Base-by-base conservation (phyloP, 1,140 invertebrate genomes). In the Mycetomoellerius zeteki region DNA sequence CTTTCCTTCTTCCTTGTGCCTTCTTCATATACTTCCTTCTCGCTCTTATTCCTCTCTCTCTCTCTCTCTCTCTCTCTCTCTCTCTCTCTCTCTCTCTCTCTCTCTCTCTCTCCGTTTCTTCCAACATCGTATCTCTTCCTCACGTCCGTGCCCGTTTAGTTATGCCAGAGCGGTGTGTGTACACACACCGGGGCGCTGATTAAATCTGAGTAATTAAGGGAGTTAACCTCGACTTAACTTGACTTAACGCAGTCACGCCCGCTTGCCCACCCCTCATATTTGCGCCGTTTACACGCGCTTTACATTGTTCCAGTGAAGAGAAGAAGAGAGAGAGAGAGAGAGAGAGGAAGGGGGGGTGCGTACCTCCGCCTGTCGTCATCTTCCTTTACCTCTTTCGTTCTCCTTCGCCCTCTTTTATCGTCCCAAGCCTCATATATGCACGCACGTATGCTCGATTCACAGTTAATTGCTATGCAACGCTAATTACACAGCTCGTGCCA, bases 201-300 rank as follows among this genome's bases (percentile, higher is more conserved):
- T 94, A 94, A 94, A 94, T 94, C 94, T 94, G 93, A 94, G 93
- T 95, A 95, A 95, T 95, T 95, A 95, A 95, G 94, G 94, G 93
- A 95, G 94, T 95, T 94, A 95, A 95, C 94, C 94, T 95, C 93
- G 93, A 93, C 93, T 95, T 94, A 95, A 94, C 94, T 95, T 94
- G 94, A 95, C 94, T 94, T 95, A 95, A 94, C 94, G 93, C 94
- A 94, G 94, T 95, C 94, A 95, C 94, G 94, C 94, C 94, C 94
- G 94, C 94, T 95, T 95, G 93, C 92, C 93, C 94, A 94, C 94
- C 94, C 94, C 94, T 93, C 93, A 92, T 90, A 88, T 94, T 94
- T 93, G 92, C 92, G 93, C 92, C 93, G 91, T 94, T 94, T 94
- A 94, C 94, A 94, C 93, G 92, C 91, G 92, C 88, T 92, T 93